These are phyloP conservation scores for Drosophila crucigera DNA, from an alignment of 2,888 invertebrate species.

Conservation along the genomic window DNA sequence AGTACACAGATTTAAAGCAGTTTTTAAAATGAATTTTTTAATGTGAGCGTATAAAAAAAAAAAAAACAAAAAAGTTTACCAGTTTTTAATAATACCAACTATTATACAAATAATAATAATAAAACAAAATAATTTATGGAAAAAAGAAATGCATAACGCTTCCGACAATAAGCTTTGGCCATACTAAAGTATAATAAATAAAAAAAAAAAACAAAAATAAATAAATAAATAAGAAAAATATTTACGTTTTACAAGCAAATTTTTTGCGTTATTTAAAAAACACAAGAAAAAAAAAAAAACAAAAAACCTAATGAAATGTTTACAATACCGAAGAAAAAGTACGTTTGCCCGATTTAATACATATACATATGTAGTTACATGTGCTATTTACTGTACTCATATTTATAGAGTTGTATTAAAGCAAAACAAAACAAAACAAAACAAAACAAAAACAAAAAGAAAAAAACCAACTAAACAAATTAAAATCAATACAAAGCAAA, in stretches of 20 bases:
- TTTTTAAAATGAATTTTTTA: slow-evolving; percentile 37
- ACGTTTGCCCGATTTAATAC: slow-evolving; percentile 56
- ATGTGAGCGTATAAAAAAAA: slow-evolving; percentile 13
- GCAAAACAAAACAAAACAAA: slow-evolving; percentile 8
- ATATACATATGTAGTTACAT: slow-evolving; percentile 51
- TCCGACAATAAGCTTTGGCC: slow-evolving; percentile 85
- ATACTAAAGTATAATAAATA: slow-evolving; percentile 71
- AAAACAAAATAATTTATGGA: slow-evolving; percentile 24
- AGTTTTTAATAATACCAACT: slow-evolving; percentile 28
- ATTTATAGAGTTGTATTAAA: slow-evolving; percentile 66
- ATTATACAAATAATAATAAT: slow-evolving; percentile 37
- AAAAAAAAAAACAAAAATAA: slow-evolving; percentile 15
- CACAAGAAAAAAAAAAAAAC: slow-evolving; percentile 9
- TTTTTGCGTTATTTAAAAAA: slow-evolving; percentile 51
- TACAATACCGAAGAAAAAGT: slow-evolving; percentile 19
- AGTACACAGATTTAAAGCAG: slow-evolving; percentile 39
- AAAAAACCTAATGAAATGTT: slow-evolving; percentile 28
- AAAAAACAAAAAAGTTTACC: slow-evolving; percentile 15
- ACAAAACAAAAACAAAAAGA: neutral
- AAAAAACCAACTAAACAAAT: slow-evolving; percentile 8
- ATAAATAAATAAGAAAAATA: slow-evolving; percentile 29
- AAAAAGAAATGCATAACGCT: slow-evolving; percentile 82
- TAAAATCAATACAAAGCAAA: slow-evolving; percentile 57
- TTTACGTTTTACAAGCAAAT: slow-evolving; percentile 60
- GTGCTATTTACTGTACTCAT: slow-evolving; percentile 67